Conservation (phyloP, 2,797 vertebrate genomes). For the Megalops cyprinoides region DNA sequence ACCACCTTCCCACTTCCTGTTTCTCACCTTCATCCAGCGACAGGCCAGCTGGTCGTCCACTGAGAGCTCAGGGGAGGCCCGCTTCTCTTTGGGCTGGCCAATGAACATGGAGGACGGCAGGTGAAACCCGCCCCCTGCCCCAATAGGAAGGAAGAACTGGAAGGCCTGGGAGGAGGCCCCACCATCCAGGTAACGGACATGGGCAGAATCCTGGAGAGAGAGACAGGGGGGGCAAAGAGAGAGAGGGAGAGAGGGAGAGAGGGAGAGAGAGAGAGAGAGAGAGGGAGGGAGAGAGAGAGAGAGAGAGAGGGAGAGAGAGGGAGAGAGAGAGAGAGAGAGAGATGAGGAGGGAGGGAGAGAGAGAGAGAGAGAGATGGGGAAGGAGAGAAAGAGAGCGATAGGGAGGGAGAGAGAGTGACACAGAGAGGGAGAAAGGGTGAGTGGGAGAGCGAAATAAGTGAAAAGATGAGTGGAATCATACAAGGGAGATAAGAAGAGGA, state of each 20-base stretch:
- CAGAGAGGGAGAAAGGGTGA: neutral
- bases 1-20: neutral
- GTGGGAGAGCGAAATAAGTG: too few species aligned
- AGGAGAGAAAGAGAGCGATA: neutral
- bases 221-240: neutral
- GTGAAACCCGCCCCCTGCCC: conserved; percentile 67
- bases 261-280: neutral
- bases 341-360: neutral
- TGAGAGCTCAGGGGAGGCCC: conserved; percentile 69
- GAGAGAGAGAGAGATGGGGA: neutral
- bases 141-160: conserved; percentile 77
- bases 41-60: conserved; percentile 76
- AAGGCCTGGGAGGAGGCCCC: conserved; percentile 67
- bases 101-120: conserved; percentile 74
- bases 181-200: conserved; percentile 69
- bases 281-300: neutral
- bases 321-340: neutral
- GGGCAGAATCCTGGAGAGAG: conserved; percentile 65
- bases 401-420: neutral
- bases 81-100: conserved; percentile 71
- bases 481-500: too few species aligned
- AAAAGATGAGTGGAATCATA: too few species aligned
- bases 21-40: conserved; percentile 77
- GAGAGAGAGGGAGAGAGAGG: neutral
- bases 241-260: neutral